Evolutionary conservation across 1,140 invertebrate genomes (phyloP), one percentile per base, ranked within the genome.

Genomic region (Theocolax elegans): DNA sequence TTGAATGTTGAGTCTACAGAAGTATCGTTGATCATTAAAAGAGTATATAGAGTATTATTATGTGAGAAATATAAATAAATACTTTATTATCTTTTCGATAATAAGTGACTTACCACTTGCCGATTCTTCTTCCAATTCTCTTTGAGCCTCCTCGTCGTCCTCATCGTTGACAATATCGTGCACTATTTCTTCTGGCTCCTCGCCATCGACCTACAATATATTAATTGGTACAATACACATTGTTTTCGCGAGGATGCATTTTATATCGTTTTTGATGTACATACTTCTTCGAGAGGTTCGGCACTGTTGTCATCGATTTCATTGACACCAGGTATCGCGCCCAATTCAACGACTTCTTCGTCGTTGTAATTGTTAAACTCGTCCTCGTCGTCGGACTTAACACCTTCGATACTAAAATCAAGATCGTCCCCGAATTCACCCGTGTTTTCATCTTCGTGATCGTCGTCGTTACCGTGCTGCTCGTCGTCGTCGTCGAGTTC

Each of bases 211-310:
- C 74, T 79, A 17, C 21, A 72, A 60, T 38, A n/a, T n/a, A n/a
- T n/a, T n/a, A n/a, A n/a, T n/a, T n/a, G n/a, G n/a, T n/a, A n/a
- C n/a, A n/a, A n/a, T n/a, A n/a, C n/a, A n/a, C n/a, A n/a, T n/a
- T n/a, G n/a, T n/a, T n/a, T n/a, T n/a, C n/a, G n/a, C n/a, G n/a
- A n/a, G n/a, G n/a, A n/a, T n/a, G n/a, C n/a, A n/a, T n/a, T n/a
- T n/a, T n/a, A n/a, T n/a, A n/a, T n/a, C n/a, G n/a, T n/a, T n/a
- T n/a, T n/a, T n/a, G n/a, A n/a, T n/a, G n/a, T 44, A 75, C 78
- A 76, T 81, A 86, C 84, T 82, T 85, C 81, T 78, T 85, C 84
- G 70, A 84, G 77, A 29, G 81, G 81, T 68, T 83, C 81, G 60
- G 75, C 76, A 65, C 77, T 82, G 53, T 81, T 74, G 60, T 83